phyloP scores from a whole-genome alignment of 2,797 vertebrate species.

The Urophycis tenuis region DNA sequence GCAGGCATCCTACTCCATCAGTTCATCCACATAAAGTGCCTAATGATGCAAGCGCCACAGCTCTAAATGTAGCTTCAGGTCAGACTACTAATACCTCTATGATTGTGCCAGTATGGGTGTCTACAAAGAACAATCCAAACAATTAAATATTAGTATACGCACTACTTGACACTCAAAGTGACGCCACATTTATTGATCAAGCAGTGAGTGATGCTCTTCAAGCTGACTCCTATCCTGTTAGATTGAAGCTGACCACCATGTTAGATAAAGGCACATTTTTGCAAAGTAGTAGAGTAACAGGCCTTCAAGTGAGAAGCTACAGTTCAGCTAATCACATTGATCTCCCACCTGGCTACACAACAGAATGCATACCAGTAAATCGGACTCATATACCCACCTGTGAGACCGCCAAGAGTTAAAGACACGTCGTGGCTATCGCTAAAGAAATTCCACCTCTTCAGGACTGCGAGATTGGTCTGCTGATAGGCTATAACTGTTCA shows the following conservation, averaged over 20 bases:
- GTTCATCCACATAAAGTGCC: too few relatives aligned
- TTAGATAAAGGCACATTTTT: background rate
- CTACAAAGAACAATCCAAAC: background rate
- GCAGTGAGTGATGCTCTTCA: background rate
- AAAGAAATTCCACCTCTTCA: too few relatives aligned
- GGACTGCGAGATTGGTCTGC: too few relatives aligned
- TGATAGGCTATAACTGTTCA: too few relatives aligned
- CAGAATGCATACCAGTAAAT: background rate
- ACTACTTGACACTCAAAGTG: background rate
- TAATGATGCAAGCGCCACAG: background rate
- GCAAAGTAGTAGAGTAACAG: too few relatives aligned
- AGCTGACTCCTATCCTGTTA: background rate
- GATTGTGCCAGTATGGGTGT: background rate
- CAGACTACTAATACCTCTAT: background rate
- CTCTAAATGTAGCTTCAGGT: background rate
- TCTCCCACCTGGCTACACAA: too few relatives aligned
- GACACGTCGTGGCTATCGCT: too few relatives aligned
- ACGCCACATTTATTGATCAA: background rate
- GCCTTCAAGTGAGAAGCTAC: too few relatives aligned
- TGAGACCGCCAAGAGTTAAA: too few relatives aligned
- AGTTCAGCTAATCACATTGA: too few relatives aligned
- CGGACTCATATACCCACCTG: too few relatives aligned
- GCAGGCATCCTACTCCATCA: background rate
- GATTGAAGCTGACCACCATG: background rate
- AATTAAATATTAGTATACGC: background rate